Evolutionary conservation across 2,113 vertebrate genomes (phyloP), one percentile per base, ranked within the genome.

Genomic region (Terrapene triunguis): DNA sequence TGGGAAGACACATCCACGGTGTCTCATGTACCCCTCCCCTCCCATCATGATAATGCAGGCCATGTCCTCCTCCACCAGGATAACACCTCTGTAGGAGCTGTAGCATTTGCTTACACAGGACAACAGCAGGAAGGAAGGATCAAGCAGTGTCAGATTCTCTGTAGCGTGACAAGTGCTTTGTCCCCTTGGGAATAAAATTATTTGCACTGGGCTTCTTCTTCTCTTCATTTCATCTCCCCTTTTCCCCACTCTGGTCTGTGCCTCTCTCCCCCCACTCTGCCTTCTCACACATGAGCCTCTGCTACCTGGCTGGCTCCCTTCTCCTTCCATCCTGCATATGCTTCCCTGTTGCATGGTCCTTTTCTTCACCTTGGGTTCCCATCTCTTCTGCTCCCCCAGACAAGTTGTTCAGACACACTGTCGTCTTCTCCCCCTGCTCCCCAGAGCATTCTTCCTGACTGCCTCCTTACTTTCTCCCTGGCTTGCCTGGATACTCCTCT

Each of bases 11-110:
- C 80, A 35, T 38, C 47, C 62, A 47, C 35, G 78, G 6, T 0
- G 19, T 1, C 0, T 51, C 79, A 55, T 3, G 0, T 19, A 19
- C 35, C 3, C 1, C 48, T 29, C 27, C 47, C 32, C 48, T 53
- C 79, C 16, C 65, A 2, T 16, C 69, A 57, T 48, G 51, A 55
- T 5, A 32, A 76, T 57, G 79, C 1, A 62, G 32, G 8, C 29
- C 24, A 22, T 0, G 14, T 10, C 10, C 65, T n/a, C 25, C 6
- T 51, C 35, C 38, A 13, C 78, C 74, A 74, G 5, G 2, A 38
- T 10, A 11, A 72, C n/a, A 21, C 65, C 17, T n/a, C 65, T 21
- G 65, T 38, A 38, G n/a, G n/a, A 72, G 65, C 65, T 72, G 9
- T 19, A 72, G 19, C 65, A 38, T 38, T 38, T 38, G n/a, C n/a